Evolutionary conservation across 2,113 vertebrate species (phyloP), one percentile per base, ranked within the genome.

Genomic region (Hippocampus abdominalis): DNA sequence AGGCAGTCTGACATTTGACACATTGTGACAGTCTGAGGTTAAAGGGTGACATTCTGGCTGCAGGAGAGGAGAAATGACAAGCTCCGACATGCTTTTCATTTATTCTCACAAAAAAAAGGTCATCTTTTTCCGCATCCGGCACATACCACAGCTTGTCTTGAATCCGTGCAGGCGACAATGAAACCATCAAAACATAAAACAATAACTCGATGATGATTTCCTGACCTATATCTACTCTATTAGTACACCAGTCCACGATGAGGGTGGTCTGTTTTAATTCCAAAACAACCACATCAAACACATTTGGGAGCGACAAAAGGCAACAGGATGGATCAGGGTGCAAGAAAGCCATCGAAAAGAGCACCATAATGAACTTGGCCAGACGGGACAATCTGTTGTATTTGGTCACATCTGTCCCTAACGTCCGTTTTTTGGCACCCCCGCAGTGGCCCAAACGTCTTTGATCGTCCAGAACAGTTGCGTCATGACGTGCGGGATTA

Each of bases 381-480:
- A 69, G 44, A 76, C 70, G 71, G 71, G 9, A 49, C 46, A 66
- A 70, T 12, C 63, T 54, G 61, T 83, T 80, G 75, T 81, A 42
- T 77, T 36, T 74, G 77, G 42, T 72, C 53, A 71, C 3, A 40
- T 71, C 56, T 72, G 66, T 79, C 56, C 23, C 76, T 82, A 73
- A 87, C 71, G 57, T 44, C 3, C 8, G 1, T 65, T 54, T 1
- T 42, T 42, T 42, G 6, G 53, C 68, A 27, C 74, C 64, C 75
- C 80, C 78, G 74, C 79, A 99, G 97, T 99, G 92, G 97, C 96
- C 75, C 97, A 94, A 91, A 97, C 93, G 9, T 96, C 97, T 11
- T 90, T 99, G 91, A 29, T 99, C 54, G 92, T 98, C 74, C 97
- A 99, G 93, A 99, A 99, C 81, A 91, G 90, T 70, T 95, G 95